Base-by-base conservation (phyloP, 2,113 vertebrate genomes). In the Muscicapa adusta region DNA sequence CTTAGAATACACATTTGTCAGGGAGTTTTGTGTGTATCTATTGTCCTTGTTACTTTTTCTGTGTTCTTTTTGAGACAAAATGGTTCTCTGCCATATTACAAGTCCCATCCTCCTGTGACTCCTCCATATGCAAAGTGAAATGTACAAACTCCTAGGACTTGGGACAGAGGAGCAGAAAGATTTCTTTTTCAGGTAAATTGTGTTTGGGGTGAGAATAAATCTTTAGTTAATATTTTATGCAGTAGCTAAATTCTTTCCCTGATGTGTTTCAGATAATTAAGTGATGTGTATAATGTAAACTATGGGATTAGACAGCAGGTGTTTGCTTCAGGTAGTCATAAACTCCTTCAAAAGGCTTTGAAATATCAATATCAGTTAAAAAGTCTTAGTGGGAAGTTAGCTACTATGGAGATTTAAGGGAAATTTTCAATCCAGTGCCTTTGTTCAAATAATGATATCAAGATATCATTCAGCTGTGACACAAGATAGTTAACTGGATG, bases 301-400 rank as follows among this genome's bases (percentile, higher is more conserved):
- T 51, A 18, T 88, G 67, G 22, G 29, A 78, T 91, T 80, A 91
- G 63, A 68, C 93, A 94, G 97, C 85, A 95, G 88, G 68, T 78
- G 20, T 57, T 96, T 91, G 43, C 72, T 94, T 88, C 51, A 63
- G 68, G 72, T 94, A 91, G 24, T 56, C 54, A 76, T 58, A 88
- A 87, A 53, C 48, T 47, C 45, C 94, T 68, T 66, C 34, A 83
- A 93, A 92, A 90, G 26, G 8, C 67, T 91, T 96, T 58, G 84
- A 91, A 92, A 80, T 91, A 73, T 62, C 85, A 65, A 4, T 71
- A 73, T 88, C 31, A 26, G 26, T 82, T 95, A 60, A 94, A 94
- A 76, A 68, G 51, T 76, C 77, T 63, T 92, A 18, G 6, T 76
- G 61, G 76, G 53, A 92, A 91, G 51, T 62, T 93, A 84, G 48